Percentiles rank a stretch among this genome's conserved stretches.
phyloP scores from a whole-genome alignment of 2,113 vertebrate genomes.

The Columba janthina region DNA sequence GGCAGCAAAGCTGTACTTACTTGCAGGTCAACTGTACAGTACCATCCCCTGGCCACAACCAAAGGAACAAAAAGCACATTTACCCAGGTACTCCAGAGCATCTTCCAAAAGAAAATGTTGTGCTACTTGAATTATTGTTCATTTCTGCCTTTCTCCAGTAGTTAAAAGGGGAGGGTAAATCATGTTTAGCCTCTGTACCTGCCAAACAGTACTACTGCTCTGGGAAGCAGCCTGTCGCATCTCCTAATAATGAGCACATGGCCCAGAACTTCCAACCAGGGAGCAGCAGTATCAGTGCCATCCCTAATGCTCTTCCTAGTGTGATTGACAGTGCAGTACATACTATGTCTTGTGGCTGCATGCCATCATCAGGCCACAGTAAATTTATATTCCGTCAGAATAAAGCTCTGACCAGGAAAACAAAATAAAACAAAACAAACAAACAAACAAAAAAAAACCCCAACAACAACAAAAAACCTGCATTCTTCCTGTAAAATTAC shows the following conservation, averaged over 20 bases:
- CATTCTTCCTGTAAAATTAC: accelerated
- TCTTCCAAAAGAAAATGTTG: neutral
- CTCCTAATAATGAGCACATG: neutral
- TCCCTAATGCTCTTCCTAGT: neutral
- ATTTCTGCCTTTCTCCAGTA: neutral
- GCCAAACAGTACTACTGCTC: neutral
- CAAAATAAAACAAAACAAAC: too few species aligned
- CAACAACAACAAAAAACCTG: neutral
- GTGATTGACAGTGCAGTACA: neutral
- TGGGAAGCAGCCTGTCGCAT: neutral
- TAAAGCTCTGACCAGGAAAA: neutral
- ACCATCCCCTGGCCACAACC: neutral
- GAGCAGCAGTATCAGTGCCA: neutral
- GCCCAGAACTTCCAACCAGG: neutral
- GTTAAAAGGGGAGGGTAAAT: constrained; percentile 2
- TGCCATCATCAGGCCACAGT: neutral
- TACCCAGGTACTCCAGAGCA: neutral
- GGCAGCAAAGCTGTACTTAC: neutral
- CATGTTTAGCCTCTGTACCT: neutral
- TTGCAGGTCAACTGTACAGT: neutral
- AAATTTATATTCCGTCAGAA: neutral
- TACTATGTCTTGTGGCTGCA: neutral
- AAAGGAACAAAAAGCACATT: neutral
- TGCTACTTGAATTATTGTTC: neutral
- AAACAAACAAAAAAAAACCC: neutral